phyloP scores from a whole-genome alignment of 2,113 vertebrate species.

The Colaptes auratus region DNA sequence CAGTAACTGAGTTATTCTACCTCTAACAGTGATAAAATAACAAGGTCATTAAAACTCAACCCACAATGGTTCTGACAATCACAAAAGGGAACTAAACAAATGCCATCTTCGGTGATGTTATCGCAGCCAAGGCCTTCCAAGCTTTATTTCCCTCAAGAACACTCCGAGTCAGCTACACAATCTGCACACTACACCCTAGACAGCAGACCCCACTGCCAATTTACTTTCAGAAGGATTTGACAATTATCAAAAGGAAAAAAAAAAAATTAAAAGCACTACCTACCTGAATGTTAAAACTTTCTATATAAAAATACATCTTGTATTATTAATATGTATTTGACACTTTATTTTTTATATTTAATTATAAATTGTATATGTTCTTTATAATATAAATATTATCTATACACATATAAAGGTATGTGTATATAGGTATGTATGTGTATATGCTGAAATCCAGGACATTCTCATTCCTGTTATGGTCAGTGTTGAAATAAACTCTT shows the following conservation, averaged over 20 bases:
- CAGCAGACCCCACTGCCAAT: not conserved
- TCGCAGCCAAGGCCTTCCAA: not conserved
- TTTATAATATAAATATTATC: not conserved
- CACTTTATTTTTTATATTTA: not conserved
- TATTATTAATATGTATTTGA: not conserved
- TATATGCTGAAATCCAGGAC: not conserved
- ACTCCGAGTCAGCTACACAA: not conserved
- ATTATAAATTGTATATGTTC: not conserved
- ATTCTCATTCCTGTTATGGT: not conserved
- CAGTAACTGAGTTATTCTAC: not conserved
- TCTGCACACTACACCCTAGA: not conserved
- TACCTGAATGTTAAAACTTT: not conserved
- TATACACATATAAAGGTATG: not conserved
- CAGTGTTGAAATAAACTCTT: not conserved
- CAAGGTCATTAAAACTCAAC: not conserved
- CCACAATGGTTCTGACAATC: not conserved
- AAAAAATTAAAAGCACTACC: not conserved
- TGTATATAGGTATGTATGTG: fast-evolving
- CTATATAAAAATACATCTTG: not conserved
- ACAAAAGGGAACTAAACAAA: not conserved
- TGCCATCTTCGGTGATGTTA: not conserved
- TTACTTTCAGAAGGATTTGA: not conserved
- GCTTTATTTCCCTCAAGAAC: not conserved
- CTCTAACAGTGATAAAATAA: not conserved
- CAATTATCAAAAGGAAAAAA: not conserved